These are phyloP conservation scores for Odontamblyopus rebecca DNA, from an alignment of 2,797 vertebrate species.

Conservation along the genomic window DNA sequence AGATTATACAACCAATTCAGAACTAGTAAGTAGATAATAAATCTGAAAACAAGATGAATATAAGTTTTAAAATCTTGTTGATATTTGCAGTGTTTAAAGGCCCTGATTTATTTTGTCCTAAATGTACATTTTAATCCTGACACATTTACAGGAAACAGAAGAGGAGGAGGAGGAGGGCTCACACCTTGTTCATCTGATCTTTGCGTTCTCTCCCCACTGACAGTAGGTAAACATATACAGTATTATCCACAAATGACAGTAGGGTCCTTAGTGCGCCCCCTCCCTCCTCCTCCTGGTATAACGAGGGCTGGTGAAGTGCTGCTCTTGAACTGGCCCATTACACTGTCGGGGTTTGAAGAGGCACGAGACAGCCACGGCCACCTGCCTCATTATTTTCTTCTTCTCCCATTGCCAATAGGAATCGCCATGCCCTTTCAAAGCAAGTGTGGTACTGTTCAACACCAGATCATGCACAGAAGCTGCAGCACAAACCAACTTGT, in stretches of 20 bases:
- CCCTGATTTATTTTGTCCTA: too few relatives aligned
- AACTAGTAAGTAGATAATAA: too few relatives aligned
- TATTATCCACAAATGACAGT: neutral
- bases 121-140: too few relatives aligned
- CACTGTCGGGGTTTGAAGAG: conserved; percentile 59
- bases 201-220: neutral
- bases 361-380: conserved; percentile 37
- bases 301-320: conserved; percentile 35
- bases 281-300: conserved; percentile 34
- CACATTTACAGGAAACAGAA: too few relatives aligned
- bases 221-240: neutral
- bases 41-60: too few relatives aligned
- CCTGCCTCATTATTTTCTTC: conserved; percentile 61
- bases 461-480: conserved; percentile 58
- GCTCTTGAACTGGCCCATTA: conserved; percentile 52
- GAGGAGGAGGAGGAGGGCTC: too few relatives aligned
- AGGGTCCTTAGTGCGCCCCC: neutral
- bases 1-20: too few relatives aligned
- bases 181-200: neutral
- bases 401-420: conserved; percentile 53
- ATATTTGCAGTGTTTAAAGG: too few relatives aligned
- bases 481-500: conserved; percentile 33
- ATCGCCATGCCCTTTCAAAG: conserved; percentile 55
- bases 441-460: conserved; percentile 44
- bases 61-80: too few relatives aligned